Base-by-base conservation (phyloP, 37 sponge, comb jelly and placozoan species). In the Crambe crambe region DNA sequence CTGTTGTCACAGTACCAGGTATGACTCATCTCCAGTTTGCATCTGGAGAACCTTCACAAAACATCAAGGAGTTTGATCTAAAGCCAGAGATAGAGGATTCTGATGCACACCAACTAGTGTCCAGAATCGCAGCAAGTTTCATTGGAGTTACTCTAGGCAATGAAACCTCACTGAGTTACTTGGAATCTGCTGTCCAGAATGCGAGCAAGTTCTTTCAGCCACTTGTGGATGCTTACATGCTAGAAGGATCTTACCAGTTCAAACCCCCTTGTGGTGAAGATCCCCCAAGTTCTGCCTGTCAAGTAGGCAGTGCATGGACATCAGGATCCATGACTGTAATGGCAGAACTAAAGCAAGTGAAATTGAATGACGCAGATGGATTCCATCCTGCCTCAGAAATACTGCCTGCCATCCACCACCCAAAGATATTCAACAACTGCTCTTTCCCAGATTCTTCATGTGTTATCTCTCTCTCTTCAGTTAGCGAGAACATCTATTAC, bases 1-100 rank as follows among this genome's bases (percentile, higher is more conserved):
- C 95, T 56, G 85, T 94, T 0, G 40, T 87, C 22, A 86, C 87
- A 0, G 69, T 94, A 26, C 41, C 29, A 25, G 95, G 95, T 30
- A 87, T 94, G 82, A 78, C 63, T 35, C 90, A 94, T 73, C 74
- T 90, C 42, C 79, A 94, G 70, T 87, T 85, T 70, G 88, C 90
- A 9, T 83, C 85, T 21, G 91, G 95, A 3, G 34, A 54, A 27
- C 67, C 70, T 21, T 87, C 88, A 26, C 3, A 37, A 23, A 43
- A 64, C 2, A 77, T 90, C 3, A 76, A 83, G 43, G 82, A 83
- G 1, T 61, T 64, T 42, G 95, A 94, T 58, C 62, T 94, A 22
- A 78, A 79, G 38, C 73, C 95, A 37, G 95, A 94, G 38, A 86
- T 94, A 0, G 30, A 76, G 29, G 69, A 77, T 41, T 82, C 85